Base-by-base conservation (phyloP, 2,888 invertebrate genomes). In the Abrostola tripartita region DNA sequence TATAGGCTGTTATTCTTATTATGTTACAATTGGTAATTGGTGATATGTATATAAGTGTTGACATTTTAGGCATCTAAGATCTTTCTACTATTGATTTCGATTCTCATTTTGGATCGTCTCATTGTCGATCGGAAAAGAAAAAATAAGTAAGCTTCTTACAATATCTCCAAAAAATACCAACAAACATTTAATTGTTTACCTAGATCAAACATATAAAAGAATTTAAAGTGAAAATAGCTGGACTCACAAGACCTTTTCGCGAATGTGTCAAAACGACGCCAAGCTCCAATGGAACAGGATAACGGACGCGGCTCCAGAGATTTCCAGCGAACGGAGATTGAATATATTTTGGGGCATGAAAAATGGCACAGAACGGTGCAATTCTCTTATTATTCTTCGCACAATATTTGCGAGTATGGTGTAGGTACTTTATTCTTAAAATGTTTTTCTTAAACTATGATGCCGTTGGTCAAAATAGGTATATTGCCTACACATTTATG, bases 241-340 rank as follows among this genome's bases (percentile, higher is more conserved):
- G 44, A 37, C 38, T 24, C 55, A 9, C 24, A 51, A 50, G 37
- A 37, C 52, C 61, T 58, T 44, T 58, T 59, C 44, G 47, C 52
- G 66, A 68, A 70, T 67, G 63, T 76, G 64, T 62, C 59, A 62
- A 61, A 60, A 55, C 60, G 63, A 68, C 54, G 44, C 52, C 52
- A 40, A 56, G 52, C 59, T 68, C 40, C 42, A 36, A 12, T 36
- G 47, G 49, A 37, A 65, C 67, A 59, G 38, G 57, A 70, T 79
- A 74, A 77, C 71, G 68, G 60, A 69, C 57, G 47, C 0, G 54
- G 35, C 62, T 63, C 55, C 54, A 50, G 67, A 71, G 69, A 63
- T 63, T 65, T 50, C 44, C 49, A 40, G 41, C n/a, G 56, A 64
- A 64, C 24, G 37, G 12, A 36, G 12, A 41, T 53, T n/a, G 1